Base-by-base conservation (phyloP, 2,113 vertebrate genomes). In the Dasypus novemcinctus region DNA sequence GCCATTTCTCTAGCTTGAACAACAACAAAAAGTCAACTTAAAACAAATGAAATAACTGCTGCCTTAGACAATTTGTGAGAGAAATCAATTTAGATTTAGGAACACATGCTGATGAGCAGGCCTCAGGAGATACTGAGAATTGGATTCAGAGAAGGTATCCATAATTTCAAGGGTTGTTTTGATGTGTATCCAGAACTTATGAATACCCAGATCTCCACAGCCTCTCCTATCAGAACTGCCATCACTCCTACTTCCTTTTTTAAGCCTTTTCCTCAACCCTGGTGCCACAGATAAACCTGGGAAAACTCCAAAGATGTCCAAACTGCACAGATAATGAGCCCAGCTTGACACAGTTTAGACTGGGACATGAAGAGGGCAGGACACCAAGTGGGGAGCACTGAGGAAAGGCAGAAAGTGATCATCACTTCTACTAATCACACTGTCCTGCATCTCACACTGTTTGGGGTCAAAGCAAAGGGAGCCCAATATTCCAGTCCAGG, bases 131-230 rank as follows among this genome's bases (percentile, higher is more conserved):
- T 36, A 43, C 31, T 38, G 74, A 94, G 59, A 94, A 78, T 8
- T 41, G 1, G 18, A 85, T 79, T 90, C 86, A 85, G 68, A 54
- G 49, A 6, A 59, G 36, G 43, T 0, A 1, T 49, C 36, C 61
- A 31, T 64, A 31, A 86, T 87, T 92, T 80, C 64, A 66, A 84
- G 87, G n/a, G 6, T 17, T 90, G 54, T 23, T 92, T 91, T 82
- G 38, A 87, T 46, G 13, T 33, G 1, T 78, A 36, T 59, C 71
- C 74, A 76, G 43, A 59, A 17, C 23, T 95, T 84, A 87, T 79
- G 38, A 72, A 57, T 41, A 72, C 12, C 31, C 23, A 33, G 59
- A 49, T 11, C 63, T 61, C 49, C 61, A 8, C 7, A 31, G 11
- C 18, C 38, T 87, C 54, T 75, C 43, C 41, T 5, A 2, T 57